These are phyloP conservation scores for Thelaira solivaga DNA, from an alignment of 2,888 invertebrate genomes.

Conservation along the genomic window DNA sequence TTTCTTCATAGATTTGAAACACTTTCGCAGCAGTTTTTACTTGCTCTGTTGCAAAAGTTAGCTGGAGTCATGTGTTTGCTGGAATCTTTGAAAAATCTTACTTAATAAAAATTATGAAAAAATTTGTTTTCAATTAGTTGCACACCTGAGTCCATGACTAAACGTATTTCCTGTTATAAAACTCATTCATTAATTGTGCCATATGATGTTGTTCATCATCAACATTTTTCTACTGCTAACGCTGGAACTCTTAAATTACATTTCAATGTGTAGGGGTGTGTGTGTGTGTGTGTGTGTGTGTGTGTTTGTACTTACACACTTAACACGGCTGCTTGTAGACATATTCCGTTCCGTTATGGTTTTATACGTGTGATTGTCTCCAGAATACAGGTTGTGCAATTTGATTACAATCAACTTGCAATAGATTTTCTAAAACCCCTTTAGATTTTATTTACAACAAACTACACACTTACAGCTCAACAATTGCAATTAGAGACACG, in stretches of 20 bases:
- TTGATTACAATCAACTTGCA: constrained; percentile 74
- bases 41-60: too few relatives aligned
- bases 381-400: constrained; percentile 73
- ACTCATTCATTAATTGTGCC: too few relatives aligned
- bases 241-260: constrained; percentile 9
- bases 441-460: constrained; percentile 53
- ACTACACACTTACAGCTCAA: constrained; percentile 33
- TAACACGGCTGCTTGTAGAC: constrained; percentile 32
- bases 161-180: too few relatives aligned
- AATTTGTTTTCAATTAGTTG: too few relatives aligned
- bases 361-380: constrained; percentile 56
- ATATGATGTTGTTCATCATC: too few relatives aligned
- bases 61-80: too few relatives aligned
- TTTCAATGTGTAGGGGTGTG: not conserved
- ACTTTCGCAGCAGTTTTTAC: too few relatives aligned
- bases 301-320: not conserved
- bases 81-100: too few relatives aligned
- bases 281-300: not conserved
- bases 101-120: too few relatives aligned
- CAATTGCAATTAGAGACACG: constrained; percentile 76
- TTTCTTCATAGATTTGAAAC: too few relatives aligned
- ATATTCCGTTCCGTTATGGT: constrained; percentile 43
- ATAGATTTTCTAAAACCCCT: constrained; percentile 65
- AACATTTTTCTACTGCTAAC: constrained; percentile 9
- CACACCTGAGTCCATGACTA: too few relatives aligned